Evolutionary conservation across 2,797 vertebrate genomes (phyloP), one percentile per base, ranked within the genome.

Genomic region (Todus mexicanus): DNA sequence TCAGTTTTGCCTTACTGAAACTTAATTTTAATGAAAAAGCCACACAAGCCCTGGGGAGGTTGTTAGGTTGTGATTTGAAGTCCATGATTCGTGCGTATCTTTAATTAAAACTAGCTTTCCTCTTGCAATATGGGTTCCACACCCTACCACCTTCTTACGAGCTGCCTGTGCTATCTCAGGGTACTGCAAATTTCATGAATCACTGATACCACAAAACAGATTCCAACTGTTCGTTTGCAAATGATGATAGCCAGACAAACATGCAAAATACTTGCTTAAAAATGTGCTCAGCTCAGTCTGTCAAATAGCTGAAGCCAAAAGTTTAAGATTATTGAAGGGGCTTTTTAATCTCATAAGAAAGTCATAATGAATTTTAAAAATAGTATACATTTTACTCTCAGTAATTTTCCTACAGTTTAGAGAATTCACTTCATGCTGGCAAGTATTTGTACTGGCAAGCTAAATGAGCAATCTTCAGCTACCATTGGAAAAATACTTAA

Each of bases 1-100:
- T 81, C 75, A 87, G 47, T 75, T 94, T 95, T 87, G 54, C 54
- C 56, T 74, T 76, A 72, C 31, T 64, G 50, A 89, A 90, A 84
- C 18, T 43, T 77, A 17, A 68, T 85, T 89, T 84, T 79, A 54
- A 85, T 77, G 53, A 89, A 92, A 90, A 90, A 92, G 61, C 20
- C 63, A 68, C 38, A 47, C 29, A 89, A 93, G 29, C 61, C 72
- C 40, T 15, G 19, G 16, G 71, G 69, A 75, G 2, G 6, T n/a
- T 77, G 78, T 72, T 83, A 85, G 38, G 80, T 19, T 91, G 48
- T 92, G 74, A 87, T 84, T 69, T 40, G 15, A 84, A 87, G 69
- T 45, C 33, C 69, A 77, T 9, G 21, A 83, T 61, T 92, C 93
- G 60, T 69, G 35, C 47, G 37, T 37, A 83, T 40, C 38, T 90